A percentile compares a stretch with the other conserved stretches of the same genome.
Conservation (phyloP, 2,888 invertebrate genomes). For the Leucoma salicis region DNA sequence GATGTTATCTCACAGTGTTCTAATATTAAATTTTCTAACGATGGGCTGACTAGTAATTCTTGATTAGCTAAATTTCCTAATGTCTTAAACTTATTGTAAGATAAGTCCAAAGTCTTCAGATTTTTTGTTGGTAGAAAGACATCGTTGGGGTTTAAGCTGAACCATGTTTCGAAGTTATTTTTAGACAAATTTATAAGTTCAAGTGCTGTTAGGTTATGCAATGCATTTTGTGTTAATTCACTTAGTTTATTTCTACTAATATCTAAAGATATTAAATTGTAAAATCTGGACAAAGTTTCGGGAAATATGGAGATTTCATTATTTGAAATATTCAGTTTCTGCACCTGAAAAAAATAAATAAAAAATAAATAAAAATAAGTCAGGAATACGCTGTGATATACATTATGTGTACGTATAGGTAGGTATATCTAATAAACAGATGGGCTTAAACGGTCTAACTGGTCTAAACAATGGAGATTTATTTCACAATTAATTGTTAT, state of each 20-base stretch:
- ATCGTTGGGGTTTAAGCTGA: constrained; percentile 77
- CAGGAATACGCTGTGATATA: too few species aligned
- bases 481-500: too few species aligned
- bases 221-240: constrained; percentile 67
- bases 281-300: constrained; percentile 44
- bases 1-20: constrained; percentile 83
- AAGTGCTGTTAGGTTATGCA: constrained; percentile 79
- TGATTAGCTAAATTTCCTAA: constrained; percentile 74
- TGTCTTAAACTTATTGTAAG: constrained; percentile 82
- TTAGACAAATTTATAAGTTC: constrained; percentile 83
- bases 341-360: constrained; percentile 73
- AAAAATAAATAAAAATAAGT: too few species aligned
- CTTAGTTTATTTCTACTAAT: constrained; percentile 76
- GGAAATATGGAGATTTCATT: constrained; percentile 84
- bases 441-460: too few species aligned
- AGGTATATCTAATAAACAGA: too few species aligned
- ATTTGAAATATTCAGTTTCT: constrained; percentile 84
- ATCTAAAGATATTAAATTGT: constrained; percentile 57
- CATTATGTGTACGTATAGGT: too few species aligned
- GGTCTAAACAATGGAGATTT: too few species aligned
- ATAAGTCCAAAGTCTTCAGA: constrained; percentile 84
- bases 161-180: constrained; percentile 84
- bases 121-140: constrained; percentile 72
- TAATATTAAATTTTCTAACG: constrained; percentile 82
- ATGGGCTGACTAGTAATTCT: constrained; percentile 81